Evolutionary conservation across 2,113 vertebrate genomes (phyloP).

Genomic region (Pandion haliaetus): DNA sequence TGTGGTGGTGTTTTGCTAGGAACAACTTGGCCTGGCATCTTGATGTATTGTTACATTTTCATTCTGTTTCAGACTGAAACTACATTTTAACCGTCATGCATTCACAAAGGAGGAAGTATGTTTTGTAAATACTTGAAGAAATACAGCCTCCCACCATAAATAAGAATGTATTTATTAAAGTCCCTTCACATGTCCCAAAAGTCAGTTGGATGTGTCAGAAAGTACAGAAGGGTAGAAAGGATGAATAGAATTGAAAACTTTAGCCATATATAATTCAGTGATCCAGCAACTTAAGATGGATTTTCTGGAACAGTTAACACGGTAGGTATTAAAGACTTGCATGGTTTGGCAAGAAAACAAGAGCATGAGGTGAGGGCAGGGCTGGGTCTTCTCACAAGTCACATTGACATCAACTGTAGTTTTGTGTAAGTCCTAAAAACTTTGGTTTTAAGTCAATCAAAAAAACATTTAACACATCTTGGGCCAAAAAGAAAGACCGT

Average conservation of each 20-base stretch:
- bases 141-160: background rate
- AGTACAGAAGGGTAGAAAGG: background rate
- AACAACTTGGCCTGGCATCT: background rate
- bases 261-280: background rate
- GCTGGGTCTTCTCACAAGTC: background rate
- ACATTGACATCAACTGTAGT: too few species aligned
- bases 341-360: constrained; percentile 16
- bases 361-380: background rate
- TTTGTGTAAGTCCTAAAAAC: too few species aligned
- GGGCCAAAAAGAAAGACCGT: background rate
- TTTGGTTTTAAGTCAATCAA: background rate
- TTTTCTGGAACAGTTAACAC: constrained; percentile 55
- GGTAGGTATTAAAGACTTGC: constrained; percentile 25
- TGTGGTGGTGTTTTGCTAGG: background rate
- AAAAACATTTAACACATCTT: background rate
- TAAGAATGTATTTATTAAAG: background rate
- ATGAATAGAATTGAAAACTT: background rate
- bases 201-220: background rate
- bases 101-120: background rate
- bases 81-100: background rate
- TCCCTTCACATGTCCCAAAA: background rate
- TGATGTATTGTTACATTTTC: background rate
- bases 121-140: background rate
- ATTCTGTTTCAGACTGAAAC: background rate
- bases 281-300: constrained; percentile 7